Conservation (phyloP, 1,140 invertebrate genomes). For the Berghia stephanieae region DNA sequence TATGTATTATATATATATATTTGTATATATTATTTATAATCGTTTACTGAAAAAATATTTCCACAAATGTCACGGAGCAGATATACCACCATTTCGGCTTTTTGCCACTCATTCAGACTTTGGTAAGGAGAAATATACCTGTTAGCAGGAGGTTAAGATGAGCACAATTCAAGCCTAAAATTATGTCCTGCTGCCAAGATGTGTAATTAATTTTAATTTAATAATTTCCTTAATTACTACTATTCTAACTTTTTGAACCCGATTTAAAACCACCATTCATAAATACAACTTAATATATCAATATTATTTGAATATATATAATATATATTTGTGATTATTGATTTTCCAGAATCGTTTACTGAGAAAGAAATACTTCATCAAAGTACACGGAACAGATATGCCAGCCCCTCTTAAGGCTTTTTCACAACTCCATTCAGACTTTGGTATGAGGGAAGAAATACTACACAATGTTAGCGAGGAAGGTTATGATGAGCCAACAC, state of each 20-base stretch:
- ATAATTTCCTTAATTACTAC: too few relatives aligned
- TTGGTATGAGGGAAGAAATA: constrained; percentile 68
- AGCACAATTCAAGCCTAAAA: too few relatives aligned
- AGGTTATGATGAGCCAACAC: constrained; percentile 84
- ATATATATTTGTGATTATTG: not conserved
- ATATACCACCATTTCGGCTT: too few relatives aligned
- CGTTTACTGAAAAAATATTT: too few relatives aligned
- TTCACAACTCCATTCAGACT: constrained; percentile 69
- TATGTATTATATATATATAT: too few relatives aligned
- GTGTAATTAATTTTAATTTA: too few relatives aligned
- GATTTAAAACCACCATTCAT: not conserved
- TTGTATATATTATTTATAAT: too few relatives aligned
- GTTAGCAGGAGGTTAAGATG: too few relatives aligned
- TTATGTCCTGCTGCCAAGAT: too few relatives aligned
- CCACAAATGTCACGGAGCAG: too few relatives aligned
- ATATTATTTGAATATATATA: not conserved
- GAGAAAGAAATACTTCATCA: constrained; percentile 81
- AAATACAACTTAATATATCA: not conserved
- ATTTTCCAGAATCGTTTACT: constrained; percentile 55
- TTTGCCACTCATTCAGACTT: too few relatives aligned
- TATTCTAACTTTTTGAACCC: not conserved
- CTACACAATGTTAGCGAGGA: constrained; percentile 78
- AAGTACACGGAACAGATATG: constrained; percentile 79
- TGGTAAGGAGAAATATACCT: too few relatives aligned
- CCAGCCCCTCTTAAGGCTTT: constrained; percentile 81